Conservation (phyloP, 1,140 invertebrate genomes). For the Bombus pascuorum region DNA sequence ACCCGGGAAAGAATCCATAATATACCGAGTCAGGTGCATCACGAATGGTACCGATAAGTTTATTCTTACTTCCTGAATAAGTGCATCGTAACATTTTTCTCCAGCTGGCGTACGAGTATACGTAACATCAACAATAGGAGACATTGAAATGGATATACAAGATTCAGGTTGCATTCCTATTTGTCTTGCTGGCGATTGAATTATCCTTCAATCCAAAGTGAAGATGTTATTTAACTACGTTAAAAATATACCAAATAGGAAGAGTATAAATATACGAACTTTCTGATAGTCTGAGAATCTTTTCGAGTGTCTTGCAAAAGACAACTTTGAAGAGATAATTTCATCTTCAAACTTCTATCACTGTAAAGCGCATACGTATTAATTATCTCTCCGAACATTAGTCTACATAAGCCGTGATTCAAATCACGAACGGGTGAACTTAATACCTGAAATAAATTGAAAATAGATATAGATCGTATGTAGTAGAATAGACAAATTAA, state of each 20-base stretch:
- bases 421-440: slow-evolving; percentile 89
- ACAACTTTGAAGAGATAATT: slow-evolving; percentile 88
- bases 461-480: not conserved
- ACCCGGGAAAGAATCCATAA: slow-evolving; percentile 87
- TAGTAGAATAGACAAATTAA: not conserved
- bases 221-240: not conserved
- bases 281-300: slow-evolving; percentile 85
- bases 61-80: slow-evolving; percentile 88
- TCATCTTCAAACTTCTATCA: slow-evolving; percentile 88
- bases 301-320: slow-evolving; percentile 89
- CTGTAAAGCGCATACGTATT: slow-evolving; percentile 86
- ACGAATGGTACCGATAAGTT: slow-evolving; percentile 89
- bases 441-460: slow-evolving; percentile 80
- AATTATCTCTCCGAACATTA: slow-evolving; percentile 88
- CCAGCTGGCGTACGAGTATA: slow-evolving; percentile 86
- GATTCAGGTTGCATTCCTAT: slow-evolving; percentile 83
- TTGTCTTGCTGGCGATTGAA: slow-evolving; percentile 86
- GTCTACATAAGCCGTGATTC: slow-evolving; percentile 87
- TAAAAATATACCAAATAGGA: not conserved
- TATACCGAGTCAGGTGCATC: slow-evolving; percentile 86
- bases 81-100: slow-evolving; percentile 86
- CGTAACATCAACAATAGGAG: slow-evolving; percentile 87
- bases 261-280: slow-evolving; percentile 79
- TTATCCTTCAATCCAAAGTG: slow-evolving; percentile 83
- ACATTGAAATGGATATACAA: slow-evolving; percentile 86